phyloP scores from a whole-genome alignment of 2,888 invertebrate genomes.

The Notocelia uddmanniana region DNA sequence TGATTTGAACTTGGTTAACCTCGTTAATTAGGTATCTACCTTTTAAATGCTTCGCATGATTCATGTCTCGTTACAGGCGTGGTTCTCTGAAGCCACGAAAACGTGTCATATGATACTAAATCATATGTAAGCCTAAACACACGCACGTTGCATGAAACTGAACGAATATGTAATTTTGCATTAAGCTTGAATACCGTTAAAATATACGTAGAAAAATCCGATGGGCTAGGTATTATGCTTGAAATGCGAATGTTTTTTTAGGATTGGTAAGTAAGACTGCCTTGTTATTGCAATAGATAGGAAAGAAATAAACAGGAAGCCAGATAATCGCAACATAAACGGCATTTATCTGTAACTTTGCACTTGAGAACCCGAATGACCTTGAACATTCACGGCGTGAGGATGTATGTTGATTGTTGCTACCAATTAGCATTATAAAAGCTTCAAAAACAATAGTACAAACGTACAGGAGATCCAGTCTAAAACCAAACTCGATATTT shows the following conservation, averaged over 20 bases:
- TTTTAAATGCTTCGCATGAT: constrained; percentile 12
- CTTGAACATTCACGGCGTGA: neutral
- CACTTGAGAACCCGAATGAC: neutral
- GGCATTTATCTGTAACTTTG: too few relatives aligned
- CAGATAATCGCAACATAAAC: neutral
- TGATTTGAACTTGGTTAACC: constrained; percentile 26
- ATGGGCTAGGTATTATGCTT: neutral
- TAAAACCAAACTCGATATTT: neutral
- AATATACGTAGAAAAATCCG: neutral
- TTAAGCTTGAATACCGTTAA: neutral
- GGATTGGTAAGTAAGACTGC: too few relatives aligned
- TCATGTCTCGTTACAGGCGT: constrained; percentile 20
- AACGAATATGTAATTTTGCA: neutral
- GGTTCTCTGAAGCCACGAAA: constrained; percentile 12
- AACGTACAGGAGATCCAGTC: neutral
- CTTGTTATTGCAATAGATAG: neutral
- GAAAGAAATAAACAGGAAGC: neutral
- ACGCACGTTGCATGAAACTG: neutral
- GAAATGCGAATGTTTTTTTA: neutral
- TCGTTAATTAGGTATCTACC: constrained; percentile 28
- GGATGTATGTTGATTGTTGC: neutral
- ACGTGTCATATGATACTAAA: constrained; percentile 1
- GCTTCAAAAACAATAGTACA: neutral
- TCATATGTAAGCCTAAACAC: neutral
- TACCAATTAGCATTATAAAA: neutral